Conservation (phyloP, 1,140 invertebrate genomes). For the Tetragonula clypearis region DNA sequence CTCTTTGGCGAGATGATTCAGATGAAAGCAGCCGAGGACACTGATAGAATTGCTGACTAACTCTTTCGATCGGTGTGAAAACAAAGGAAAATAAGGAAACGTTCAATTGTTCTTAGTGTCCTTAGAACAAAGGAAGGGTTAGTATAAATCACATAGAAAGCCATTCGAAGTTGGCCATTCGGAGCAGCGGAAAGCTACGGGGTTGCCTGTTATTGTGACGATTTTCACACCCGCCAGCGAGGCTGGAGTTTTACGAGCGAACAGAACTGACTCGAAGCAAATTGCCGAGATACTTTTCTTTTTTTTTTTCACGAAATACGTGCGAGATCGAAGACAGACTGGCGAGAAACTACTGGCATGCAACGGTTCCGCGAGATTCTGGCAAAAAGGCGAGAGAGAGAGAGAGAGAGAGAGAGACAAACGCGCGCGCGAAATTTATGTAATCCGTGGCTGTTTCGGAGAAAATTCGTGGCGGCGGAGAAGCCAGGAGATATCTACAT, state of each 20-base stretch:
- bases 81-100: no score
- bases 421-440: constrained; percentile 1
- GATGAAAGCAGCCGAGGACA: no score
- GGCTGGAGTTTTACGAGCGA: constrained; percentile 35
- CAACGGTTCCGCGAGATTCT: background rate
- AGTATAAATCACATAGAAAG: constrained; percentile 50
- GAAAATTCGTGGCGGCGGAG: no score
- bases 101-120: no score
- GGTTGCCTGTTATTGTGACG: constrained; percentile 53
- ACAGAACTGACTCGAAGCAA: constrained; percentile 25
- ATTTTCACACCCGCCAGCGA: constrained; percentile 41
- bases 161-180: constrained; percentile 30
- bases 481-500: background rate
- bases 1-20: no score
- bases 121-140: constrained; percentile 45
- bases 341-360: background rate
- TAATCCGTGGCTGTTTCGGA: background rate
- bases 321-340: constrained; percentile 24
- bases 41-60: no score
- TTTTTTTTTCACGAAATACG: constrained; percentile 36
- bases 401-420: background rate
- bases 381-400: background rate
- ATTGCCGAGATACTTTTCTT: constrained; percentile 22
- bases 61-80: no score
- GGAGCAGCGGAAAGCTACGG: constrained; percentile 14